Evolutionary conservation across 2,797 vertebrate species (phyloP), one percentile per base, ranked within the genome.

Genomic region (Coregonus suidteri): DNA sequence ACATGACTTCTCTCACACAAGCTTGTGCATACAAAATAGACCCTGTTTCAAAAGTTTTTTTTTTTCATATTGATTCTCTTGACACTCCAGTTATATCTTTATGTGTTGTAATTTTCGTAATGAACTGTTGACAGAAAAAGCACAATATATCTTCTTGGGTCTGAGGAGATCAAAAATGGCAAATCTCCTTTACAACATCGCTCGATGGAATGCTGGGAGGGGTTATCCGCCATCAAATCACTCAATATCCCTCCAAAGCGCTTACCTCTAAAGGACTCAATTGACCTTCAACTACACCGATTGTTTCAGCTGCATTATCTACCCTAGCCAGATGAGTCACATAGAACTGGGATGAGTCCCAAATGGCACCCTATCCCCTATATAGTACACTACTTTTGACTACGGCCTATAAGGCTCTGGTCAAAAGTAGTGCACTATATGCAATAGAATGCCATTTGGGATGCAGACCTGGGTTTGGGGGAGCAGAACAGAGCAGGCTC

Each of bases 231-330:
- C 73, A 53, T 65, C 75, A 37, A 66, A 77, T n/a, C 53, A 69
- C 64, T 71, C 56, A 2, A 65, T 65, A 77, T 64, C 53, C 31
- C 64, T 34, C 69, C n/a, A 78, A 78, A 66, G 11, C 72, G 77
- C 74, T 71, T 69, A 67, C 64, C 73, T 79, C 71, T 1, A 64
- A 81, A 83, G 82, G 71, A 73, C 71, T 74, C 35, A 79, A 62
- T 82, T 88, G 85, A 90, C 83, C 87, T 89, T 89, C 85, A 90
- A 74, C 78, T 64, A 77, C 81, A 82, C 77, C 75, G 79, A 86
- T 83, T 82, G 83, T 85, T 86, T 84, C 81, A 85, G 81, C 73
- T 81, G n/a, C 66, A 82, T 82, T 79, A 88, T 88, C 80, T 82
- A 79, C 75, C 71, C 70, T 35, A 52, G 66, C 78, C 64, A 77